phyloP scores from a whole-genome alignment of 2,888 invertebrate species.

The Platerodrilus igneus region DNA sequence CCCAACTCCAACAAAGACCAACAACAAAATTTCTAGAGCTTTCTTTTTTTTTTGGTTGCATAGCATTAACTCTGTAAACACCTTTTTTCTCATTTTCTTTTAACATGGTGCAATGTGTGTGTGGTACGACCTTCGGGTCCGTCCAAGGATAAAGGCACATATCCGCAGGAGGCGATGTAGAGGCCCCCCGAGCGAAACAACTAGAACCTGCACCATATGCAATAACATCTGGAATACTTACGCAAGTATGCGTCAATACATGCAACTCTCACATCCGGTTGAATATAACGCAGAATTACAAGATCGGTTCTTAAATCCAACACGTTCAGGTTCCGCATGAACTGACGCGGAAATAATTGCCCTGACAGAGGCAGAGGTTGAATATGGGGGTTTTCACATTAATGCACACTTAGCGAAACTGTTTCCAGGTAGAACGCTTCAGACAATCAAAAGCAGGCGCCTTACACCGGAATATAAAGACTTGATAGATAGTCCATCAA shows the following conservation, averaged over 20 bases:
- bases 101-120: background rate
- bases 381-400: constrained; percentile 1
- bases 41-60: too few relatives aligned
- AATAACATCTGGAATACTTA: background rate
- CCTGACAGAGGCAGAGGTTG: constrained; percentile 5
- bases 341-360: constrained; percentile 3
- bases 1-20: too few relatives aligned
- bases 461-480: constrained; percentile 3
- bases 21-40: too few relatives aligned
- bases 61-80: too few relatives aligned
- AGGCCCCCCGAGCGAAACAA: background rate
- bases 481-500: too few relatives aligned
- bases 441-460: constrained; percentile 7
- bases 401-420: constrained; percentile 5
- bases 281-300: constrained; percentile 11
- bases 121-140: background rate
- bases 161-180: background rate
- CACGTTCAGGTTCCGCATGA: background rate
- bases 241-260: constrained; percentile 13
- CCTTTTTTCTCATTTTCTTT: too few relatives aligned
- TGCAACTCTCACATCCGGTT: constrained; percentile 11
- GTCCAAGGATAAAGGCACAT: background rate
- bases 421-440: constrained; percentile 2
- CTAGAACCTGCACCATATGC: background rate
- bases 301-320: background rate